Evolutionary conservation across 2,888 invertebrate species (phyloP), one percentile per base, ranked within the genome.

Genomic region (Volucella inflata): DNA sequence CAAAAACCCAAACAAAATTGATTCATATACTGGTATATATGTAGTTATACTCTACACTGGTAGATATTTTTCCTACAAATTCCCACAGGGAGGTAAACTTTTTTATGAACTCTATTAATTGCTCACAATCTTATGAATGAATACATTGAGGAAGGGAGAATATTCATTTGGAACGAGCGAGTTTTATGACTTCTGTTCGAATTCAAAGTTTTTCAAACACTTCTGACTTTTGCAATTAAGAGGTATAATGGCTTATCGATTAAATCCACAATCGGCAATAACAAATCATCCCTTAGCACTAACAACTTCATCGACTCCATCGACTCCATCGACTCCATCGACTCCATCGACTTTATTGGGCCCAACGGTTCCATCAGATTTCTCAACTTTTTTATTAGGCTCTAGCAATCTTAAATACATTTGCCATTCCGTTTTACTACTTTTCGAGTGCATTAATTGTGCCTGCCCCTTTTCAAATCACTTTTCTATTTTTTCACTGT

Each of bases 391-490:
- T n/a, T 46, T 55, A 64, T 55, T 65, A 30, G 21, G 38, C 65
- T 57, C 16, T 10, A 55, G 14, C 38, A 55, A 55, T 64, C 14
- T 74, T 64, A 48, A 74, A 50, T 57, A 57, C 65, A 59, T 79
- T 79, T 44, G 14, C 44, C 42, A 79, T 59, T 71, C 21, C 40
- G 50, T 38, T 64, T 16, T 21, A 53, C 53, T 62, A 59, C 21
- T 48, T 59, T 59, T 60, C 42, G 67, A 62, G 59, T 77, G 50
- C 50, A 83, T 78, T 74, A 78, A 55, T 68, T 72, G 44, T 50
- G 14, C 55, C 51, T 46, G n/a, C 50, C 65, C 59, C 30, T 16
- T 44, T 16, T 67, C 62, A 53, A 68, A 80, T 60, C 67, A 72
- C 46, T 62, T 30, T 30, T 30, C 30, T 30, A 70, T 70, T 83